Evolutionary conservation across 2,113 vertebrate species (phyloP).

Genomic region (Pongo pygmaeus): DNA sequence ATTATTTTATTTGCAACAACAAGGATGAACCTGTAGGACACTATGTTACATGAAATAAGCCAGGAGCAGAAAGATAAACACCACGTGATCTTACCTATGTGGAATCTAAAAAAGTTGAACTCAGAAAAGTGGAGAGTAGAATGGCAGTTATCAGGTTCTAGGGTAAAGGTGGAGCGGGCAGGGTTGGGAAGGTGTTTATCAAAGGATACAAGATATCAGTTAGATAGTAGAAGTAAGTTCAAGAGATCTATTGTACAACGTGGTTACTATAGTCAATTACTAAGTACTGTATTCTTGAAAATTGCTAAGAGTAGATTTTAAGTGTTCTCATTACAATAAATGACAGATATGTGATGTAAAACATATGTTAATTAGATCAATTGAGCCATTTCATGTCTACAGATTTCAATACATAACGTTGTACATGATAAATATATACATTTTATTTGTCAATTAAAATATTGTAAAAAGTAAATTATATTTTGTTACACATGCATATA

Average conservation of each 20-base stretch:
- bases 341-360: not conserved
- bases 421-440: not conserved
- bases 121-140: not conserved
- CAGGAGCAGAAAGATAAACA: not conserved
- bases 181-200: too few relatives aligned
- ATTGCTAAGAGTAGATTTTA: not conserved
- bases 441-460: not conserved
- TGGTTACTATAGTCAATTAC: not conserved
- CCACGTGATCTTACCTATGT: not conserved
- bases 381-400: not conserved
- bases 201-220: not conserved
- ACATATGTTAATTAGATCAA: not conserved
- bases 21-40: not conserved
- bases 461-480: not conserved
- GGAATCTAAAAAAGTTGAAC: not conserved
- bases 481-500: not conserved
- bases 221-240: not conserved
- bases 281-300: not conserved
- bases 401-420: not conserved
- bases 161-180: not conserved
- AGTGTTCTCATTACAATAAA: not conserved
- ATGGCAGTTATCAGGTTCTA: not conserved
- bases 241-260: too few relatives aligned
- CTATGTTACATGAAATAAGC: not conserved
- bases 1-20: not conserved